phyloP scores from a whole-genome alignment of 1,140 invertebrate species.

The Apis dorsata region DNA sequence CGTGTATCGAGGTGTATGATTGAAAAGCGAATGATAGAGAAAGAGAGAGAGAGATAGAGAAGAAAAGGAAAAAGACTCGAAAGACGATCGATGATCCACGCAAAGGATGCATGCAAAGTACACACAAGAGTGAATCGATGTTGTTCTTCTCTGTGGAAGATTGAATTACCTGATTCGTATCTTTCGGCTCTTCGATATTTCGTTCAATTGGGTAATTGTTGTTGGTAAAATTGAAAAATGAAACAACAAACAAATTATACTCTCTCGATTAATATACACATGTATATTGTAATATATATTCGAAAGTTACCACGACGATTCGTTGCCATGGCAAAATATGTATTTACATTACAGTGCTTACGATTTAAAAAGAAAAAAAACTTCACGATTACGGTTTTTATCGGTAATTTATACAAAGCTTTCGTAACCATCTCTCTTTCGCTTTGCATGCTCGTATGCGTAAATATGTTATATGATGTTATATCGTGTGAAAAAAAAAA shows the following conservation, averaged over 20 bases:
- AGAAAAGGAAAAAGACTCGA: neutral
- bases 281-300: conserved; percentile 61
- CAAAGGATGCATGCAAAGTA: conserved; percentile 25
- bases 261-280: conserved; percentile 59
- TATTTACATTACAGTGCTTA: conserved; percentile 62
- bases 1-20: neutral
- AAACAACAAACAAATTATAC: conserved; percentile 60
- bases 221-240: conserved; percentile 11
- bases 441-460: conserved; percentile 10
- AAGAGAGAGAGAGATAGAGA: neutral
- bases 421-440: neutral
- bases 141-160: conserved; percentile 12
- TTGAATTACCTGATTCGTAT: conserved; percentile 32
- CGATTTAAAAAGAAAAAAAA: conserved; percentile 15
- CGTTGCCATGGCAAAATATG: conserved; percentile 48
- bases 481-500: neutral
- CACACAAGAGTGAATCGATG: neutral
- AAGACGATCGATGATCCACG: neutral
- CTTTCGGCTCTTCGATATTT: neutral
- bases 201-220: neutral
- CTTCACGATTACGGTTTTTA: conserved; percentile 18
- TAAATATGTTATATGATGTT: neutral
- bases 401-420: conserved; percentile 31
- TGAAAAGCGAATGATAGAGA: too few species aligned
- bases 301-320: neutral